Evolutionary conservation across 2,113 vertebrate genomes (phyloP).

Genomic region (Carlito syrichta): DNA sequence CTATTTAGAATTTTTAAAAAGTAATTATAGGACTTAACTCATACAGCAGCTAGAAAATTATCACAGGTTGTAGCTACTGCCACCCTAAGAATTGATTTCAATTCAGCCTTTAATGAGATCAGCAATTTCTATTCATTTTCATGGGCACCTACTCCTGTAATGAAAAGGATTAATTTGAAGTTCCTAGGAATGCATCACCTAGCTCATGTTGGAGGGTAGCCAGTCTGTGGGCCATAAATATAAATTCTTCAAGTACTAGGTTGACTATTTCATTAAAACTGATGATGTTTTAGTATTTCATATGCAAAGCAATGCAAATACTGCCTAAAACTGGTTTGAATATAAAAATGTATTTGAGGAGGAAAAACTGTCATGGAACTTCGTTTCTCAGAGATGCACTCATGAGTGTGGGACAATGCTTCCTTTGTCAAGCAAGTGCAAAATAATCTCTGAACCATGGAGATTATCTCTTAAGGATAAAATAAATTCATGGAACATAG

Average conservation of each 20-base stretch:
- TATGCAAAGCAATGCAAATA: conserved; percentile 46
- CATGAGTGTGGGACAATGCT: background rate
- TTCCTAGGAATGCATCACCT: conserved; percentile 72
- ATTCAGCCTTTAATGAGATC: conserved; percentile 77
- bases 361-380: conserved; percentile 52
- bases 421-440: conserved; percentile 5
- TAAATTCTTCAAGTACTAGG: conserved; percentile 63
- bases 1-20: conserved; percentile 71
- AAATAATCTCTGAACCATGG: background rate
- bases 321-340: conserved; percentile 53
- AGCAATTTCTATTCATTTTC: conserved; percentile 76
- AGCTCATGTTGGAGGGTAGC: conserved; percentile 48
- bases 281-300: conserved; percentile 68
- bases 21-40: conserved; percentile 72
- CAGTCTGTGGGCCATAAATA: conserved; percentile 67
- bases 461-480: background rate
- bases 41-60: conserved; percentile 74
- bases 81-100: conserved; percentile 74
- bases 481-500: background rate
- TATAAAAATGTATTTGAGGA: conserved; percentile 56
- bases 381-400: conserved; percentile 3
- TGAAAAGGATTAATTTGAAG: conserved; percentile 77
- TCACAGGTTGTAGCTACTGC: conserved; percentile 69
- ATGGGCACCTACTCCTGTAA: conserved; percentile 73
- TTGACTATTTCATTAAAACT: conserved; percentile 75